Conservation (phyloP, 2,797 vertebrate species). For the Australoheros facetus region DNA sequence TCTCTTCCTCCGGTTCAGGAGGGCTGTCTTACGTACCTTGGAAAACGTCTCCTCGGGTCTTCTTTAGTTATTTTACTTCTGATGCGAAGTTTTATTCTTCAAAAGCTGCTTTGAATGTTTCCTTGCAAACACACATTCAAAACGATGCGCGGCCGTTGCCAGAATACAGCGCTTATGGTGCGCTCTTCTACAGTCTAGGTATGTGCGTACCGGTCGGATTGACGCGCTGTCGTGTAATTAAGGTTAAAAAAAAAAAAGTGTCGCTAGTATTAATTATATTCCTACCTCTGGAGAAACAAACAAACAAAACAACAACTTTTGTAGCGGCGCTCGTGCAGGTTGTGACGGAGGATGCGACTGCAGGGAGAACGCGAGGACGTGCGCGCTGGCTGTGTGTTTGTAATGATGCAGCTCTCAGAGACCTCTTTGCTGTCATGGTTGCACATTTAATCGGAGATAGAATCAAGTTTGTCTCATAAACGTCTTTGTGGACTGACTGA, state of each 20-base stretch:
- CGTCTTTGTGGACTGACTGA: not conserved
- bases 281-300: slow-evolving; percentile 5
- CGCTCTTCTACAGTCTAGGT: not conserved
- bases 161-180: not conserved
- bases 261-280: not conserved
- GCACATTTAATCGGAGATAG: not conserved
- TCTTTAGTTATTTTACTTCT: not conserved
- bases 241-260: not conserved
- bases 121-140: not conserved
- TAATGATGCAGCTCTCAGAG: not conserved
- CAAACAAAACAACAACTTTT: slow-evolving; percentile 15
- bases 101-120: not conserved
- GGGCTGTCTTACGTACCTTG: not conserved
- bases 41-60: not conserved
- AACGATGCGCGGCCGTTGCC: not conserved
- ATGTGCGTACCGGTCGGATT: not conserved
- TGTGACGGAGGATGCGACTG: not conserved
- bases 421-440: not conserved
- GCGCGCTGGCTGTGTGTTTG: not conserved
- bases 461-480: not conserved
- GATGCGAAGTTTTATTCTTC: not conserved
- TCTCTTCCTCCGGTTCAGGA: not conserved
- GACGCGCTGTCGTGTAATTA: not conserved
- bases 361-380: not conserved
- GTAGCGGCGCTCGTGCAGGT: slow-evolving; percentile 4